Percentiles rank a stretch among this genome's conserved stretches.
Conservation (phyloP, 2,888 invertebrate species). For the Luperina testacea region DNA sequence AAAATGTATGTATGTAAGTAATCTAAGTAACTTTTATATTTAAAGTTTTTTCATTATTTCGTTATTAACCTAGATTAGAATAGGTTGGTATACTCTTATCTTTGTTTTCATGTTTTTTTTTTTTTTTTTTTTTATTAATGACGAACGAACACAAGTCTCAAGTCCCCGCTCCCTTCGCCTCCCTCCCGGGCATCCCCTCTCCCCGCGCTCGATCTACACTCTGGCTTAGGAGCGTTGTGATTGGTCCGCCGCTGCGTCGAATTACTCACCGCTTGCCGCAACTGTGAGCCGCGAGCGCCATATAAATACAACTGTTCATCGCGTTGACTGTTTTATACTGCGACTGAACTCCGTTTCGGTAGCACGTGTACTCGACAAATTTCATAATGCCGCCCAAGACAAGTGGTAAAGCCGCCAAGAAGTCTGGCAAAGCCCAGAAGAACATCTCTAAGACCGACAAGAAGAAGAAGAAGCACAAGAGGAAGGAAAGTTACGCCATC, state of each 20-base stretch:
- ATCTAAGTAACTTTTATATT: too few relatives aligned
- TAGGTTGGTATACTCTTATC: too few relatives aligned
- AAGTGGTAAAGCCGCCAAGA: constrained; percentile 85
- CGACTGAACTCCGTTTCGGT: constrained; percentile 22
- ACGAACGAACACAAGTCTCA: neutral
- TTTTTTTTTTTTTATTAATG: too few relatives aligned
- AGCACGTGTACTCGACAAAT: neutral
- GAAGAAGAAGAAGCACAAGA: constrained; percentile 89
- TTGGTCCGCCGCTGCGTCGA: constrained; percentile 11
- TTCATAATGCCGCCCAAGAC: constrained; percentile 76
- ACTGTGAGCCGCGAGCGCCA: neutral
- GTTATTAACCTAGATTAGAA: too few relatives aligned
- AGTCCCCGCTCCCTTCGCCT: neutral
- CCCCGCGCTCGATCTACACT: constrained; percentile 5
- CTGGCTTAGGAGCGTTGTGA: constrained; percentile 5
- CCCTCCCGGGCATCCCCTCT: neutral
- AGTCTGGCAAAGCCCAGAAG: constrained; percentile 90
- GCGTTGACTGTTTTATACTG: constrained; percentile 36
- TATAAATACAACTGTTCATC: neutral
- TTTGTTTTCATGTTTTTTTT: too few relatives aligned
- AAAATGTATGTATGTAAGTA: too few relatives aligned
- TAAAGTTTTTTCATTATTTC: too few relatives aligned
- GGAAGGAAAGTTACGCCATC: constrained; percentile 90
- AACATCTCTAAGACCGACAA: constrained; percentile 90
- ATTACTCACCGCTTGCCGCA: neutral